Conservation (phyloP, 1,140 invertebrate genomes). For the Diorhabda elongata region DNA sequence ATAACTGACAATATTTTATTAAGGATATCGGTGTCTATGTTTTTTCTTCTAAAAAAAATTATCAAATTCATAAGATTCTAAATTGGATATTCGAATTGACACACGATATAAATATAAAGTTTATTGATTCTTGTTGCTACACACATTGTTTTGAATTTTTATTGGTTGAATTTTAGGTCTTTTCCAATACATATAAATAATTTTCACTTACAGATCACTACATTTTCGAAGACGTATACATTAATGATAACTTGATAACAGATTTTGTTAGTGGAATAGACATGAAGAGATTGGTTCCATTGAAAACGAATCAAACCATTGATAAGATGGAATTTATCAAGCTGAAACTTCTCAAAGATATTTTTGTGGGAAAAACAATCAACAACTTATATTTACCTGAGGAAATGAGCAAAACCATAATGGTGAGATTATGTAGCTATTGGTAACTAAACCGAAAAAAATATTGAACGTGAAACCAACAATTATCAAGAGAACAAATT, state of each 20-base stretch:
- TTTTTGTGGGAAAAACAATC: constrained; percentile 33
- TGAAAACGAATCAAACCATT: constrained; percentile 36
- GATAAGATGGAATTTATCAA: constrained; percentile 24
- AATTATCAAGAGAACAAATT: too few relatives aligned
- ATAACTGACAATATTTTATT: too few relatives aligned
- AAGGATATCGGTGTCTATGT: too few relatives aligned
- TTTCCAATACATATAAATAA: background rate
- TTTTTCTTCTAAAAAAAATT: too few relatives aligned
- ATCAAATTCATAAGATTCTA: too few relatives aligned
- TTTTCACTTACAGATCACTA: constrained; percentile 26
- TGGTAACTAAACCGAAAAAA: too few relatives aligned
- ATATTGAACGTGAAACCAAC: too few relatives aligned
- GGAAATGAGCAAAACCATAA: constrained; percentile 34
- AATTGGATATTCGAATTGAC: too few relatives aligned
- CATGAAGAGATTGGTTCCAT: constrained; percentile 33
- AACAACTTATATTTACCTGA: constrained; percentile 35
- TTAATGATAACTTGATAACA: constrained; percentile 30
- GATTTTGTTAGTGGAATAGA: constrained; percentile 38
- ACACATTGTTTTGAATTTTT: too few relatives aligned
- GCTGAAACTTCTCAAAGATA: constrained; percentile 25
- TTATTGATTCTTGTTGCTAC: too few relatives aligned
- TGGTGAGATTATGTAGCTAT: constrained; percentile 29
- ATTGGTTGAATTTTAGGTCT: too few relatives aligned
- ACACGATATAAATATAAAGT: too few relatives aligned
- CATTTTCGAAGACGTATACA: constrained; percentile 29